Conservation (phyloP, 2,888 invertebrate genomes). For the Gonocerus acuteangulatus region DNA sequence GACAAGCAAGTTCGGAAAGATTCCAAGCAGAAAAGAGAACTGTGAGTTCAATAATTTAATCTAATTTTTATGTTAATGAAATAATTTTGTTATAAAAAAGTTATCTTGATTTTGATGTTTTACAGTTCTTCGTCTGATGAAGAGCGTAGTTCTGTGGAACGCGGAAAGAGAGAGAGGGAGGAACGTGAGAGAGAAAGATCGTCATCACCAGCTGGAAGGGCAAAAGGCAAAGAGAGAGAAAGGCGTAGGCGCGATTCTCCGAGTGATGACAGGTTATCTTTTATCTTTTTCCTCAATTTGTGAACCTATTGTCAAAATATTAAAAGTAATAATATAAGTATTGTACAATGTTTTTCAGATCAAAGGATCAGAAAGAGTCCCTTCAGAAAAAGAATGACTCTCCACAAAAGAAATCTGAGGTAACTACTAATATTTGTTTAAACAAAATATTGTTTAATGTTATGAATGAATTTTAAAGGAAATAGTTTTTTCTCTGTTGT, state of each 20-base stretch:
- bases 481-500: too few species aligned
- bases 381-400: constrained; percentile 55
- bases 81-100: too few species aligned
- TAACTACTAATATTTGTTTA: constrained; percentile 30
- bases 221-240: constrained; percentile 27
- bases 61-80: not conserved
- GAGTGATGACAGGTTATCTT: constrained; percentile 30
- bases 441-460: too few species aligned
- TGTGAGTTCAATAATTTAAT: constrained; percentile 29
- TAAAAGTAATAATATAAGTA: too few species aligned
- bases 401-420: constrained; percentile 43
- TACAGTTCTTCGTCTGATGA: constrained; percentile 30
- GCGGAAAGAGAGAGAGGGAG: constrained; percentile 7
- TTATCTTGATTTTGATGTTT: not conserved
- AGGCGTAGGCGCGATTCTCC: constrained; percentile 25
- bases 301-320: too few species aligned
- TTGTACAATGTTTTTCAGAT: constrained; percentile 51
- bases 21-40: constrained; percentile 32
- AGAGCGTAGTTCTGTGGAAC: constrained; percentile 30
- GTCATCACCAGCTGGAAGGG: constrained; percentile 11
- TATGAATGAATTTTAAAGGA: too few species aligned
- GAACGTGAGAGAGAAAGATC: constrained; percentile 18
- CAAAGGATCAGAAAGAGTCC: constrained; percentile 56
- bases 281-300: too few species aligned
- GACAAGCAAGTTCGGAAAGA: constrained; percentile 27